Evolutionary conservation across 2,113 vertebrate genomes (phyloP).

Genomic region (Ellobius talpinus): DNA sequence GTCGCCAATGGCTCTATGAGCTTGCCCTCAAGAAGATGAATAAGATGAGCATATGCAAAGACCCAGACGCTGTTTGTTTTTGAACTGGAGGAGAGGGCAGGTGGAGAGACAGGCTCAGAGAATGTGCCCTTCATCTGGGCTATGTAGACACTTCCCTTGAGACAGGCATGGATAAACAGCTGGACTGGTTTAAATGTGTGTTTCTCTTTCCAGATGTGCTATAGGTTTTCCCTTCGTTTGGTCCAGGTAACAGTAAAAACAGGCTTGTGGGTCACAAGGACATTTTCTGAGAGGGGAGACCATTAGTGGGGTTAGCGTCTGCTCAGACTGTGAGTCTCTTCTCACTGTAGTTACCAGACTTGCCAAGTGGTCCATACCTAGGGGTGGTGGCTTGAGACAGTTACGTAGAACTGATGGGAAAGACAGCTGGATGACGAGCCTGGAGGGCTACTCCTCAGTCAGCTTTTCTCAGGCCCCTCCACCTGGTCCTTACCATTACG

Average conservation of each 20-base stretch:
- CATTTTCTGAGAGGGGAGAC: not conserved
- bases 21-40: conserved; percentile 58
- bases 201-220: not conserved
- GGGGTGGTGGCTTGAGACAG: not conserved
- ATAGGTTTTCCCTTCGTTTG: too few relatives aligned
- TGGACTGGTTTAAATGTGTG: too few relatives aligned
- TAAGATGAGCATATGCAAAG: conserved; percentile 64
- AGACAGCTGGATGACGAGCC: too few relatives aligned
- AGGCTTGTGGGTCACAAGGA: not conserved
- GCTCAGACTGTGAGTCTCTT: not conserved
- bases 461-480: not conserved
- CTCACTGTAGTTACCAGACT: fast-evolving
- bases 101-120: conserved; percentile 35
- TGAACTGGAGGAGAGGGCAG: conserved; percentile 64
- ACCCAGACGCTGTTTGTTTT: conserved; percentile 51
- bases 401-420: not conserved
- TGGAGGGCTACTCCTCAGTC: not conserved
- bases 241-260: not conserved
- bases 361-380: not conserved
- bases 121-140: not conserved
- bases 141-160: not conserved
- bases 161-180: not conserved
- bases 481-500: fast-evolving
- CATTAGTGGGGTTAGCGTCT: not conserved
- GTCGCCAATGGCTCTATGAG: not conserved